Conservation (phyloP, 2,113 vertebrate species). For the Peromyscus polionotus region DNA sequence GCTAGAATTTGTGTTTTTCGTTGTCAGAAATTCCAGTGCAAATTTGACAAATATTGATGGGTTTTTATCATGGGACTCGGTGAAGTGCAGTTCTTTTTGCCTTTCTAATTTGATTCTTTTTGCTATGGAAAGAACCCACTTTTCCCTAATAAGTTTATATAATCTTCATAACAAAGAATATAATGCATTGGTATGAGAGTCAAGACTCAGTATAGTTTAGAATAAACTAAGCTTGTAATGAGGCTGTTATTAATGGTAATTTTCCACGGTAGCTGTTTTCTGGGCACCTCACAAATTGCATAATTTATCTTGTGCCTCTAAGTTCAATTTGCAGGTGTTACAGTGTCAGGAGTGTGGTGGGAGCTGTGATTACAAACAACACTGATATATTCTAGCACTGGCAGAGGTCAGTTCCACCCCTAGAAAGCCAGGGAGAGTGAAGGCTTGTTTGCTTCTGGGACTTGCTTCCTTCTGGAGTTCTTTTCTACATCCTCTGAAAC, state of each 20-base stretch:
- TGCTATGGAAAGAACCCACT: slow-evolving; percentile 35
- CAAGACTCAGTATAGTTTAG: slow-evolving; percentile 26
- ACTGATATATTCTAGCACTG: slow-evolving; percentile 6
- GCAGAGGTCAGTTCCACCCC: neutral
- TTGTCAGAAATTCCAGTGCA: slow-evolving; percentile 72
- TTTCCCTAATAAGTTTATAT: slow-evolving; percentile 54
- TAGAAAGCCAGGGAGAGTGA: neutral
- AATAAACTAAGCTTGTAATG: slow-evolving; percentile 57
- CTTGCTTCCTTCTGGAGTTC: slow-evolving; percentile 20
- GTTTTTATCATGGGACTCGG: slow-evolving; percentile 49
- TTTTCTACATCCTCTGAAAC: slow-evolving; percentile 26
- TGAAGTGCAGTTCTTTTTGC: slow-evolving; percentile 28
- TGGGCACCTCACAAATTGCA: slow-evolving; percentile 20
- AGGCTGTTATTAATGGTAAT: slow-evolving; percentile 67
- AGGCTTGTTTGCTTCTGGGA: slow-evolving; percentile 20
- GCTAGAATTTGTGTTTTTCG: slow-evolving; percentile 71
- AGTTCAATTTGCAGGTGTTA: slow-evolving; percentile 47
- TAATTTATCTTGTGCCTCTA: slow-evolving; percentile 66
- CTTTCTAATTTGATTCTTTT: slow-evolving; percentile 32
- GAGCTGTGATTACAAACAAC: slow-evolving; percentile 46
- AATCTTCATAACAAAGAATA: slow-evolving; percentile 43
- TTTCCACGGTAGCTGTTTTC: slow-evolving; percentile 39
- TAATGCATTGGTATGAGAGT: slow-evolving; percentile 50
- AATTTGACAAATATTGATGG: slow-evolving; percentile 76
- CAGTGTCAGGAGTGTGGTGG: neutral